phyloP scores from a whole-genome alignment of 2,113 vertebrate genomes.

The Hepsetus odoe region DNA sequence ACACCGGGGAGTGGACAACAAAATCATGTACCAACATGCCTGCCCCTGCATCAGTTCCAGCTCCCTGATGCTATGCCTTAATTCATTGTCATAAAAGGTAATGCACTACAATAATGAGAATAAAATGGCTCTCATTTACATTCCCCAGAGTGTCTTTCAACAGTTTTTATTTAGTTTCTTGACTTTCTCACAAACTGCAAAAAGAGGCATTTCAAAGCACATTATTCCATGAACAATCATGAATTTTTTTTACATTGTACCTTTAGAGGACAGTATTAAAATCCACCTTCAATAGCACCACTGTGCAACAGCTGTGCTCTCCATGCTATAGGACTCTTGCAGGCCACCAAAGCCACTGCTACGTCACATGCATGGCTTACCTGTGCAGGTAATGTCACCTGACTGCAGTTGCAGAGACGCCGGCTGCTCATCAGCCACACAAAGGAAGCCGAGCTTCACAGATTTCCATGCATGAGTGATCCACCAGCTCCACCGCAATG shows the following conservation, averaged over 20 bases:
- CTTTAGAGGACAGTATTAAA: not conserved
- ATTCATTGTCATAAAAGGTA: not conserved
- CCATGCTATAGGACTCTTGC: not conserved
- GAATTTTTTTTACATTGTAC: not conserved
- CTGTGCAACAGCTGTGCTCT: conserved; percentile 1
- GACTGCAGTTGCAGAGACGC: conserved; percentile 63
- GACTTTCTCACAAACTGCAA: not conserved
- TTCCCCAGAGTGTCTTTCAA: no score
- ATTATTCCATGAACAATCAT: not conserved
- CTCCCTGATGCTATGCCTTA: not conserved
- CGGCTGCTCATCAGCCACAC: conserved; percentile 60
- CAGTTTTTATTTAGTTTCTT: not conserved
- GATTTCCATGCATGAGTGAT: conserved; percentile 65
- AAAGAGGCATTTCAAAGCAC: not conserved
- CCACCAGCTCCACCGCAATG: conserved; percentile 59
- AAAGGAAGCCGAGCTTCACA: conserved; percentile 43
- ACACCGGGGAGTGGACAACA: not conserved
- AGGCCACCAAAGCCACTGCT: not conserved
- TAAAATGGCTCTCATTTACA: not conserved
- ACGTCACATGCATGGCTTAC: conserved; percentile 53
- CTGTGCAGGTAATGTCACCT: conserved; percentile 68
- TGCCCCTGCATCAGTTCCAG: not conserved
- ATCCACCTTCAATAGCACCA: not conserved
- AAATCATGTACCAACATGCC: not conserved
- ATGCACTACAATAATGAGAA: not conserved